Evolutionary conservation across 2,888 invertebrate genomes (phyloP), one percentile per base, ranked within the genome.

Genomic region (Tyria jacobaeae): DNA sequence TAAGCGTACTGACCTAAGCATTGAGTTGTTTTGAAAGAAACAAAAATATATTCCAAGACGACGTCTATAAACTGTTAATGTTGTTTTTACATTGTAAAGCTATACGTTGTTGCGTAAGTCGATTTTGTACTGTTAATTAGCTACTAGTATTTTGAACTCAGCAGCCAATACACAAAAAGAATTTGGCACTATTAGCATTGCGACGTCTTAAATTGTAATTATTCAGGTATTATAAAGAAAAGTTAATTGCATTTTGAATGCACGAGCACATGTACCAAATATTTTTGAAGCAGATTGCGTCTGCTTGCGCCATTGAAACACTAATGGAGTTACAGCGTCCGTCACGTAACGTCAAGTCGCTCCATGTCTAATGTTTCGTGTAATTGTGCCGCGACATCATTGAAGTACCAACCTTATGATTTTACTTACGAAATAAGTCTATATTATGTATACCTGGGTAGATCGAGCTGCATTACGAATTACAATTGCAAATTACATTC

Each of bases 1-100:
- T 60, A 68, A 73, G 66, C 60, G 54, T 69, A 73, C 63, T 76
- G 73, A 78, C 75, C 75, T 72, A 66, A 68, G 60, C 51, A 31
- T 58, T 59, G 53, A 39, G 49, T 67, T 56, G 54, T 65, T 64
- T 66, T 41, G 67, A 53, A 66, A 55, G 56, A 63, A 44, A 34
- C 34, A 44, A 51, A 51, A 31, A 52, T 55, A 24, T 64, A 31
- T 25, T 44, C 21, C 48, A 60, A 52, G 37, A 57, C 15, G 1
- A 15, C 21, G 37, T 41, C 41, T 53, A 53, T 39, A 52, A 41
- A 25, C n/a, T 27, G 17, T 31, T 15, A 37, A 37, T 15, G 35
- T 24, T 17, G 24, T 2, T 27, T n/a, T 65, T 63, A 60, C n/a
- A 25, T n/a, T 10, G 39, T 31, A 6, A 31, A 31, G 41, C 44